Evolutionary conservation across 2,797 vertebrate species (phyloP), one percentile per base, ranked within the genome.

Genomic region (Poecilia velifera): DNA sequence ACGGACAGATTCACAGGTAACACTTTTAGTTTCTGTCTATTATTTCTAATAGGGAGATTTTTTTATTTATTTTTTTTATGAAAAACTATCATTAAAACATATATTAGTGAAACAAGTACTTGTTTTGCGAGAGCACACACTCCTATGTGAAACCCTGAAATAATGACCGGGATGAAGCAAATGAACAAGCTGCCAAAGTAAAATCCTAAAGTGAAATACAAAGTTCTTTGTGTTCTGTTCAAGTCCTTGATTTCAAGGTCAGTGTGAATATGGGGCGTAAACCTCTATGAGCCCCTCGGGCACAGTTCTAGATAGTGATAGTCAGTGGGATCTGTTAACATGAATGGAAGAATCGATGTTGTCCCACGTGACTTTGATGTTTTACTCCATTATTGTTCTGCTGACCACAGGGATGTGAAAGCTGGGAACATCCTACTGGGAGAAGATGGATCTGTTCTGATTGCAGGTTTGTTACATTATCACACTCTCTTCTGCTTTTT

Each of bases 1-100:
- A 99, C 13, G 98, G 98, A 79, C 98, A 99, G 91, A 99, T 99
- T 91, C 98, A 99, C 96, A 97, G 98, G 98, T 99, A 96, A 91
- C 47, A 47, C n/a, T 43, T 76, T 49, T 1, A 51, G 62, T 43
- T 34, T 46, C 12, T 45, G 41, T 71, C 13, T 28, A 45, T 71
- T 71, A 43, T 46, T 46, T 45, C 25, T 28, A 28, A 71, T 7
- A 28, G 0, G 2, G n/a, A 43, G 22, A 43, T 43, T 1, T n/a
- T 70, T 25, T 43, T 70, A 25, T 22, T 25, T 43, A 5, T 43
- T 70, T 41, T 22, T 41, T 25, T 43, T 2, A 18, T 46, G 14
- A 28, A 71, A 45, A 71, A n/a, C 68, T n/a, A 0, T 14, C 12
- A 43, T n/a, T 22, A 18, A 51, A 43, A 70, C 6, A n/a, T 70